Base-by-base conservation (phyloP, 2,888 invertebrate species). In the Diarsia brunnea region DNA sequence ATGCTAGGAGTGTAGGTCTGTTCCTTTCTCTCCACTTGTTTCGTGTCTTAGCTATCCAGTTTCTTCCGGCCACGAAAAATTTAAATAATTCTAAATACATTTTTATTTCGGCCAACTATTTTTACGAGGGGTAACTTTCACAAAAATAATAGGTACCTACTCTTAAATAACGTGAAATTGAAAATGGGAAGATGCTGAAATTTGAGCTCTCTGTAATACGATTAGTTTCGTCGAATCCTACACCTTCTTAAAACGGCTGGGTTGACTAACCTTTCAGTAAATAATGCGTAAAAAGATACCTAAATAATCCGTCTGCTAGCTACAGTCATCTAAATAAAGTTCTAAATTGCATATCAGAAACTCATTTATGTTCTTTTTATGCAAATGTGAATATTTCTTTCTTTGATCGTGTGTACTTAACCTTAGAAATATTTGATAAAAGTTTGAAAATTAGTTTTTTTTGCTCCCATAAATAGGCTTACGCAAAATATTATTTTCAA, bases 391-490 rank as follows among this genome's bases (percentile, higher is more conserved):
- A 64, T 38, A 55, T 58, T 19, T 45, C 53, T 60, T 55, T 43
- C 21, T 64, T 75, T 49, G 27, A 64, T 38, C 16, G 24, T 16
- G 53, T 38, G 27, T 12, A n/a, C 10, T 0, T 43, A 19, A 4
- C 43, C n/a, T 45, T 45, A 60, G 21, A 66, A 65, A 47, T 53
- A 38, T 38, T 19, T 27, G 16, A 3, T 53, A 2, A 53, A 47
- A 78, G 60, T 49, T 49, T 4, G 0, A 21, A 61, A 78, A 53
- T 45, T 0, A 19, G 11, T 65, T 65, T 75, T 49, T 16, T 51
- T 65, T 49, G 19, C 43, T 21, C 14, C 31, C 38, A 0, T 16
- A 45, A 43, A 70, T 58, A 38, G 7, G 19, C 10, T 27, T 11
- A 31, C 16, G 24, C 11, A 47, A 68, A 68, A 61, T 47, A 21